Percentiles rank a stretch among this genome's conserved stretches.
Evolutionary conservation across 2,888 invertebrate species (phyloP).

Genomic region (Drosophila neonasuta): DNA sequence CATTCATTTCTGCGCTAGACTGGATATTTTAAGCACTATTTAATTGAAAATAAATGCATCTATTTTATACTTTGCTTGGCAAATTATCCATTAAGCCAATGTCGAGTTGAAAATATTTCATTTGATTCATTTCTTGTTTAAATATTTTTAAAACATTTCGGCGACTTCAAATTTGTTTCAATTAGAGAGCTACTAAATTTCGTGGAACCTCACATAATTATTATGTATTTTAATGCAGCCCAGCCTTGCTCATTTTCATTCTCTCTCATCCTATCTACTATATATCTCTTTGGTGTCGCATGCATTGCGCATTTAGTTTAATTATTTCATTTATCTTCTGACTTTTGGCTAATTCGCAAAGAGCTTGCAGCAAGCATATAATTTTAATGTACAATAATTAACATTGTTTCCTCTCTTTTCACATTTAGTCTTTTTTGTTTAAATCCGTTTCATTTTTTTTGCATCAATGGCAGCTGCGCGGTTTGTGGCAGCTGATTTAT

Average conservation of each 20-base stretch:
- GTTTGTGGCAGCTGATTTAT: conserved; percentile 66
- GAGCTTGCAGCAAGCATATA: conserved; percentile 36
- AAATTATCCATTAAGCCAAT: too few species aligned
- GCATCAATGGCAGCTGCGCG: conserved; percentile 34
- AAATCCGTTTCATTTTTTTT: conserved; percentile 5
- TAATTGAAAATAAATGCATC: too few species aligned
- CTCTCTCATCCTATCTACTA: neutral
- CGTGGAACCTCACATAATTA: neutral
- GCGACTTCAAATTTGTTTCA: neutral
- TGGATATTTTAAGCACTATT: too few species aligned
- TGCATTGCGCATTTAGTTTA: conserved; percentile 4
- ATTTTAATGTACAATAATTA: conserved; percentile 69
- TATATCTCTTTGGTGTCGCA: neutral
- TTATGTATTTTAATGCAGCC: neutral
- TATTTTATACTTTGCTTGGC: too few species aligned
- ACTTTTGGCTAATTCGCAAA: conserved; percentile 11
- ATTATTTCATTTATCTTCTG: conserved; percentile 23
- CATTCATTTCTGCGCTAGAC: too few species aligned
- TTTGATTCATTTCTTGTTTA: neutral
- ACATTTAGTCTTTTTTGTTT: conserved; percentile 13
- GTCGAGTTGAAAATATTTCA: too few species aligned
- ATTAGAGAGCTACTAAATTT: neutral
- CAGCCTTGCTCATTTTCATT: neutral
- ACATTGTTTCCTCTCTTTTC: conserved; percentile 41
- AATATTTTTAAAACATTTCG: neutral